Conservation (phyloP, 2,888 invertebrate species). For the Didymodactylos carnosus region DNA sequence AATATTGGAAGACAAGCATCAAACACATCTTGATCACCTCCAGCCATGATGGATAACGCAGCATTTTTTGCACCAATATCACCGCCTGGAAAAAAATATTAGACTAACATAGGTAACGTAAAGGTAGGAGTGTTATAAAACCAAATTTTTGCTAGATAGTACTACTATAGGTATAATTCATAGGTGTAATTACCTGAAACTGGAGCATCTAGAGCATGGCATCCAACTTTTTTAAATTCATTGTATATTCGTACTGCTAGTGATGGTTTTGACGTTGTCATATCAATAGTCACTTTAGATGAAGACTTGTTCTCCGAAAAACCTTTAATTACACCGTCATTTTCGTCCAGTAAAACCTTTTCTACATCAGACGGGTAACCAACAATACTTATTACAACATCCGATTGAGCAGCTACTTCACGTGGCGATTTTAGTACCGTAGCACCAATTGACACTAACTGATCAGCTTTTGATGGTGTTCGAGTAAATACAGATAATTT, state of each 20-base stretch:
- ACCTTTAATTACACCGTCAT: not conserved
- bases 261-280: not conserved
- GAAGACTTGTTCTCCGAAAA: too few relatives aligned
- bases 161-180: too few relatives aligned
- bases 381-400: not conserved
- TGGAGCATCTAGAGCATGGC: not conserved
- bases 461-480: not conserved
- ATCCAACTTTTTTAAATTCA: not conserved
- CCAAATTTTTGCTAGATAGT: too few relatives aligned
- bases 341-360: not conserved
- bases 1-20: not conserved
- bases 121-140: too few relatives aligned
- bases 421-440: not conserved
- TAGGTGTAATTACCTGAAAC: not conserved
- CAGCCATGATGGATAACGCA: not conserved
- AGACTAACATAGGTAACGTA: too few relatives aligned
- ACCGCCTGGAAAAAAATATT: not conserved
- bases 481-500: not conserved
- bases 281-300: not conserved
- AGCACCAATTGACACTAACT: not conserved
- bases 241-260: not conserved
- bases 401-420: not conserved
- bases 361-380: not conserved
- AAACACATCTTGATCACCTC: not conserved
- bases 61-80: not conserved